Percentiles rank a stretch among this genome's conserved stretches.
phyloP scores from a whole-genome alignment of 2,888 invertebrate species.

The Timema cristinae region DNA sequence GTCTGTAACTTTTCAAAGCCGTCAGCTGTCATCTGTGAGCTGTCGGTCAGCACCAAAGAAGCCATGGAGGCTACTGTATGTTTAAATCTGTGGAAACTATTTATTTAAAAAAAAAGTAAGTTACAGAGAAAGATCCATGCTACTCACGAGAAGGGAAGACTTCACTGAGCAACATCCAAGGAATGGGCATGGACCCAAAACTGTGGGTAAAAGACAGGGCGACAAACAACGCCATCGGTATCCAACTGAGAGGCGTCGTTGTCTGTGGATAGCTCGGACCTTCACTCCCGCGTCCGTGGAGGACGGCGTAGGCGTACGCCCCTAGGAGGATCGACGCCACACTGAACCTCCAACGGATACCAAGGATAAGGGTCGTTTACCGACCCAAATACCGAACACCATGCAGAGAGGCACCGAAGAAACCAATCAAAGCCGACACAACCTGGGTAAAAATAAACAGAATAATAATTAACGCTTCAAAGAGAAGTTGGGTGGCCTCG shows the following conservation, averaged over 20 bases:
- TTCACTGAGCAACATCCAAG: slow-evolving; percentile 56
- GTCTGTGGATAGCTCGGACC: slow-evolving; percentile 9
- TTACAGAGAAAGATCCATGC: no score
- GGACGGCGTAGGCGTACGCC: slow-evolving; percentile 44
- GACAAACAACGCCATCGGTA: slow-evolving; percentile 47
- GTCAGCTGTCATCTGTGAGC: no score
- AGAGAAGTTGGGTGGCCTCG: no score
- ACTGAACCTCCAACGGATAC: slow-evolving; percentile 47
- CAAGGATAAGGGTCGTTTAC: slow-evolving; percentile 51
- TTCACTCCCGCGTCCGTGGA: slow-evolving; percentile 26
- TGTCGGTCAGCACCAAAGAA: no score
- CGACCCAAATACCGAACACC: slow-evolving; percentile 45
- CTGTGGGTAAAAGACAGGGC: slow-evolving; percentile 45
- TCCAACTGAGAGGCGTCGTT: slow-evolving; percentile 23
- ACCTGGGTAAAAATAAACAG: slow-evolving; percentile 41
- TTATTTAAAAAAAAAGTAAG: no score
- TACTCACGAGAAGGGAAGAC: slow-evolving; percentile 56
- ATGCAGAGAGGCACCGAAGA: slow-evolving; percentile 48
- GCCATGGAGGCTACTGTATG: no score
- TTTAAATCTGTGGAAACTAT: no score
- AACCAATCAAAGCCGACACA: slow-evolving; percentile 49
- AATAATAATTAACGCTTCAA: no score
- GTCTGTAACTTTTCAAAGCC: no score
- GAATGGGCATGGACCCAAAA: slow-evolving; percentile 45
- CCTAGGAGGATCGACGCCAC: slow-evolving; percentile 47